Percentiles rank a stretch among this genome's conserved stretches.
These are phyloP conservation scores for Scrobipalpa atriplicella DNA, from an alignment of 2,888 invertebrate genomes.

Conservation along the genomic window DNA sequence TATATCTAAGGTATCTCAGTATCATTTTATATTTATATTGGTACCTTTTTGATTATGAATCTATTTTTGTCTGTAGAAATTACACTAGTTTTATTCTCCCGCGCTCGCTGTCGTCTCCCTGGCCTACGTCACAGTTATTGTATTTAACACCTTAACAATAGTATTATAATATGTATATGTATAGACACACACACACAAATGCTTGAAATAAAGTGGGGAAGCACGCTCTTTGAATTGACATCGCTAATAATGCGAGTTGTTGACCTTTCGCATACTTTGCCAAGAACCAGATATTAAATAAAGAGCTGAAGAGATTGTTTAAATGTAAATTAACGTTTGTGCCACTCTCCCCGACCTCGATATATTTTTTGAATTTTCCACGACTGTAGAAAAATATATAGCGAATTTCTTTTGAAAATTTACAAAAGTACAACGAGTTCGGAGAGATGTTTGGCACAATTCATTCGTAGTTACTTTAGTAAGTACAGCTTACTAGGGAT, in stretches of 20 bases:
- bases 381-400: slow-evolving; percentile 63
- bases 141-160: slow-evolving; percentile 77
- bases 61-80: slow-evolving; percentile 84
- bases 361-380: slow-evolving; percentile 47
- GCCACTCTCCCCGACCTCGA: slow-evolving; percentile 32
- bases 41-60: slow-evolving; percentile 88
- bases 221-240: slow-evolving; percentile 76
- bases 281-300: neutral
- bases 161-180: slow-evolving; percentile 68
- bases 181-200: slow-evolving; percentile 69
- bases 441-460: slow-evolving; percentile 22
- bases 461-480: neutral
- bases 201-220: slow-evolving; percentile 66
- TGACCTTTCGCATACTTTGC: slow-evolving; percentile 49
- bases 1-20: slow-evolving; percentile 77
- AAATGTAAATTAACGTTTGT: neutral
- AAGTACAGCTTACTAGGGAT: neutral
- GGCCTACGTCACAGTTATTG: slow-evolving; percentile 66
- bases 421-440: slow-evolving; percentile 47
- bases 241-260: slow-evolving; percentile 58
- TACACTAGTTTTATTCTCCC: slow-evolving; percentile 75
- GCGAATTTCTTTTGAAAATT: slow-evolving; percentile 48
- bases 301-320: neutral
- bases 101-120: slow-evolving; percentile 76
- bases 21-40: slow-evolving; percentile 83